Evolutionary conservation across 2,888 invertebrate species (phyloP), one percentile per base, ranked within the genome.

Genomic region (Allolobophora icterica): DNA sequence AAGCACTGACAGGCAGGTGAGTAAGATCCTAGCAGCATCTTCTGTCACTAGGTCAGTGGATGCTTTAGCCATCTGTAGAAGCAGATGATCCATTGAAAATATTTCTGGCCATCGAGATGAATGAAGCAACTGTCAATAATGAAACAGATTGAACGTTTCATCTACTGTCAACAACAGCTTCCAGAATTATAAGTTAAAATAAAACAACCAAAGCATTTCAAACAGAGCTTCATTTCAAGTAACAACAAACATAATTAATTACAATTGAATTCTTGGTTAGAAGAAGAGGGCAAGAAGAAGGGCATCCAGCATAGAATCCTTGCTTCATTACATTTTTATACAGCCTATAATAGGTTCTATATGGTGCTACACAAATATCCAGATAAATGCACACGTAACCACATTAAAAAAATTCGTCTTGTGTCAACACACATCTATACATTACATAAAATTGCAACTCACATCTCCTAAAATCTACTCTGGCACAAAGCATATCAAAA

Each of bases 1-100:
- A 71, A 71, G 13, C n/a, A 71, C 71, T 71, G n/a, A 71, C 71
- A 71, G 71, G n/a, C 71, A 71, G 71, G 71, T 71, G 71, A 71
- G 71, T 71, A 71, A n/a, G 71, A 71, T 71, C 71, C 71, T 71
- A 71, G 71, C 71, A 71, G 71, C 71, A 71, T 30, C 71, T 11
- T 71, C 71, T 71, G 71, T 71, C 71, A 71, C n/a, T 30, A 1
- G 71, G n/a, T 71, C 71, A 71, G 30, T n/a, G n/a, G 71, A 71
- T 71, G 71, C 30, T 71, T 71, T 71, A 71, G 71, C 71, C 71
- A 71, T 71, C 71, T 71, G 71, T n/a, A 71, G 71, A 30, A 71
- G 71, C 71, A 71, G n/a, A n/a, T 71, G 71, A 71, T 71, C 71
- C 71, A 71, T 71, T 13, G 71, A 71, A 71, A 71, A 71, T 6